Evolutionary conservation across 1,140 invertebrate species (phyloP), one percentile per base, ranked within the genome.

Genomic region (Phymorhynchus buccinoides): DNA sequence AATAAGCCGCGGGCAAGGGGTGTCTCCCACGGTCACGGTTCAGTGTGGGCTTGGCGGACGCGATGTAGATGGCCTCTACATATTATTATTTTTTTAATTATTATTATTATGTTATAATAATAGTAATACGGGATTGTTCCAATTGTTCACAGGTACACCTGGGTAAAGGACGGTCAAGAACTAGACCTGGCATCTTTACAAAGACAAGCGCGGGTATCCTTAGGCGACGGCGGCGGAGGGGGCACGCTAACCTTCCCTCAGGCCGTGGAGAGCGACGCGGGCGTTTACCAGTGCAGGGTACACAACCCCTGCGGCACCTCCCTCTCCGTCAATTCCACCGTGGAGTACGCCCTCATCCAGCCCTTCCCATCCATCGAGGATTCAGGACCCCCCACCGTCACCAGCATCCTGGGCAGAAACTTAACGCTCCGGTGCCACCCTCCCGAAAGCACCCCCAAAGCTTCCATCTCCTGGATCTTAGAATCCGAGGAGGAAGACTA

Each of bases 81-180:
- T n/a, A n/a, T n/a, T n/a, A n/a, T n/a, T n/a, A n/a, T n/a, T n/a
- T n/a, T n/a, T n/a, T n/a, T n/a, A n/a, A n/a, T 48, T 48, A 18
- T 48, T 3, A 7, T 79, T 14, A 6, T 42, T 94, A 98, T 97
- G 87, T 99, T 99, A 94, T 94, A 95, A 89, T 99, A 98, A 98
- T 96, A 97, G 75, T 99, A 99, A 93, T 98, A 99, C 94, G 98
- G 98, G 79, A 97, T 98, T 89, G 94, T 3, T 83, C 81, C 18
- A 52, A 80, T 52, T n/a, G n/a, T 52, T 18, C 48, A 52, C 48
- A 52, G 48, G 48, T 52, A 52, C 48, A 52, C 48, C 48, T 52
- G 48, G 48, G 12, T 52, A 18, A 52, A 52, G 48, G 48, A 52
- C 22, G 48, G 48, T 14, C 48, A 52, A 18, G 22, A 52, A 18